Evolutionary conservation across 2,888 invertebrate genomes (phyloP), one percentile per base, ranked within the genome.

Genomic region (Cremastinae sp.): DNA sequence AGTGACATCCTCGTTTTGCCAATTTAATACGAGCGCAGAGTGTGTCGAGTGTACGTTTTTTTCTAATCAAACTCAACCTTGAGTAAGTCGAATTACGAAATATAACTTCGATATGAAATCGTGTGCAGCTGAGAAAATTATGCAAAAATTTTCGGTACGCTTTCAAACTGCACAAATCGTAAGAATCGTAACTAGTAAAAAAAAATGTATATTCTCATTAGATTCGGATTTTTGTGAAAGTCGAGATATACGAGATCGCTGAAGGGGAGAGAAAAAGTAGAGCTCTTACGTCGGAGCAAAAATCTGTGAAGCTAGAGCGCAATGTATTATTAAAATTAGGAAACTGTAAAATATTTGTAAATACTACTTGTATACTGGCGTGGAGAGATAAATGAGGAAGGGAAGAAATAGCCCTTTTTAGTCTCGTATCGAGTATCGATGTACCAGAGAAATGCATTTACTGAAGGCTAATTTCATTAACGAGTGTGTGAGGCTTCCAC

Each of bases 311-410:
- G 53, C 59, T 65, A 78, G 74, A 83, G 65, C 74, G 79, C 79
- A 80, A 79, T 78, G 82, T 82, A 83, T 82, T 83, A 80, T 70
- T 83, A 81, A 78, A 76, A 56, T 68, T 77, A 83, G 79, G 79
- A 73, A 71, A 78, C 70, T 86, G 83, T 85, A 84, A 72, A 83
- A 80, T 80, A 74, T 64, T 79, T 86, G 83, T 86, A 85, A 81
- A 85, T 85, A 84, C 74, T 35, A 58, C 53, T 22, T 55, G 45
- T 65, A 59, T 47, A 66, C 53, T 64, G 51, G 41, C 39, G 12
- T 8, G 20, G 18, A 9, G 10, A 56, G 14, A 9, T 0, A 62
- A 43, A 58, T 41, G 35, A 7, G 35, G 22, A 49, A 10, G 39
- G 8, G 51, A 51, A 37, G 18, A 35, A 14, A 22, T 47, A 45